Base-by-base conservation (phyloP, 30 jellyfish, hydroid and myxozoan genomes). In the Hydractinia echinata region DNA sequence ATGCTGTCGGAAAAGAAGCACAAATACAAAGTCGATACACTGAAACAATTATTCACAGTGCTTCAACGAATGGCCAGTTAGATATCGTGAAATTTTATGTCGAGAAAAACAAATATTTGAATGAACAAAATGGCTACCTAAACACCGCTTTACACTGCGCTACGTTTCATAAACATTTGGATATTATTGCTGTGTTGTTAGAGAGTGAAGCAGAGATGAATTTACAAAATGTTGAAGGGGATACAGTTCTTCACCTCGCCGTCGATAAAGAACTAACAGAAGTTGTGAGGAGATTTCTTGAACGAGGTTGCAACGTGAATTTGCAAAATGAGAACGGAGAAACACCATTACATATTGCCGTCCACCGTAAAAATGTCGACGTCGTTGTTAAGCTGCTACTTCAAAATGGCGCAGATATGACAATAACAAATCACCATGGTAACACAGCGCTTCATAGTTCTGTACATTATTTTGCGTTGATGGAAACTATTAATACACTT, bases 111-210 rank as follows among this genome's bases (percentile, higher is more conserved):
- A 30, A 20, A 20, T 71, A 71, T 20, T n/a, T 71, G 60, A 71
- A 71, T 60, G 81, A 30, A 30, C 81, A 71, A 20, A 71, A 71
- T n/a, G 60, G 60, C 10, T 52, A 20, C 51, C 55, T 30, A 30
- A 71, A 86, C 83, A 86, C 90, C n/a, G 78, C 95, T n/a, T 70
- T 86, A 55, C 95, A 86, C 56, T 18, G 84, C 9, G 95, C 95
- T 55, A 67, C 76, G 5, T 50, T 80, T 55, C 21, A 6, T 6
- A 77, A 76, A 18, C 86, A 80, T 10, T 19, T 15, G 52, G 88
- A 80, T 9, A 74, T 86, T 61, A 72, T 81, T 11, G 20, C 61
- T 16, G 11, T 6, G 10, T 68, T 86, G 79, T 18, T 81, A 7
- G 54, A 64, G 19, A n/a, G 55, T 51, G 79, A 80, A n/a, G 89